Evolutionary conservation across 2,113 vertebrate genomes (phyloP).

Genomic region (Rhineura floridana): DNA sequence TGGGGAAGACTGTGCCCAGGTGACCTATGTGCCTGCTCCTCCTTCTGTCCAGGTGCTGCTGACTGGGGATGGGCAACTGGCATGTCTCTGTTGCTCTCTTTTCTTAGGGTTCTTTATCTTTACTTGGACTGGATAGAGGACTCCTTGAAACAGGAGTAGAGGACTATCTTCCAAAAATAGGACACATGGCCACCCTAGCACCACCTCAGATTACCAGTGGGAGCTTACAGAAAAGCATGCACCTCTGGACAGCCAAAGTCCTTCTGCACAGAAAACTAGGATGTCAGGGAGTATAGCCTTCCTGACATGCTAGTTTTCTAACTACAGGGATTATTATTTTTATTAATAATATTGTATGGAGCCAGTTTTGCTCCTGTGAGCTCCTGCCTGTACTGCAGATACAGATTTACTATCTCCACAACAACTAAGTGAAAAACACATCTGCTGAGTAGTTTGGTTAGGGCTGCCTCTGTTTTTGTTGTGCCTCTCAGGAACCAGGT

Average conservation of each 20-base stretch:
- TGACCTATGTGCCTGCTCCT: too few relatives aligned
- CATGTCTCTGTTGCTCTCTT: background rate
- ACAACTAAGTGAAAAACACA: too few relatives aligned
- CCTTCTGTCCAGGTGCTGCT: background rate
- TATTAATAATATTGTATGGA: background rate
- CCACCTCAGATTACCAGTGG: background rate
- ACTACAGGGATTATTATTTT: too few relatives aligned
- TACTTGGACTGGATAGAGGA: background rate
- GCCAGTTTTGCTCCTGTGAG: background rate
- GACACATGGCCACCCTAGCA: background rate
- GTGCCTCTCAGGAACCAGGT: slow-evolving; percentile 81
- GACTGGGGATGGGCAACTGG: background rate
- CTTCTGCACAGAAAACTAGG: background rate
- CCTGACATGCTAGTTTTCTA: background rate
- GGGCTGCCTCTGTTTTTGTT: background rate
- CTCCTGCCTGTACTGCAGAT: background rate
- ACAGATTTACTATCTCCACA: too few relatives aligned
- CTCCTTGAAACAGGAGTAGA: background rate
- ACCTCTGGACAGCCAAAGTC: background rate
- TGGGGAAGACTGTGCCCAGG: too few relatives aligned
- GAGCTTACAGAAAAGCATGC: background rate
- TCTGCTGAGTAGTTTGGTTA: fast-evolving
- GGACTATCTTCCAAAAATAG: background rate
- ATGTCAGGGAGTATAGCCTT: background rate
- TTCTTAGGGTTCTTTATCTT: background rate